Evolutionary conservation across 1,140 invertebrate genomes (phyloP).

Genomic region (Eriocheir sinensis): DNA sequence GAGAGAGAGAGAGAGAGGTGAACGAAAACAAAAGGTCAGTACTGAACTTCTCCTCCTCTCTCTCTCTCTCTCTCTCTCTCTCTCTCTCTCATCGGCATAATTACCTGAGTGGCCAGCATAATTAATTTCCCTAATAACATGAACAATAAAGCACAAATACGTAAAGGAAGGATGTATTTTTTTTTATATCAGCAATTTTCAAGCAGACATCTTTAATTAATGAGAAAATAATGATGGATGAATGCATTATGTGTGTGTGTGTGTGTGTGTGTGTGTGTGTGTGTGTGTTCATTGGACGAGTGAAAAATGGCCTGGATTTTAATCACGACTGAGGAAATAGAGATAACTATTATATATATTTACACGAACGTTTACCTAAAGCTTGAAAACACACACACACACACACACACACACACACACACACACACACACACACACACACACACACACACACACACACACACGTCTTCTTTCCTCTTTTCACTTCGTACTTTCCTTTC

Average conservation of each 20-base stretch:
- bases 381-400: too few relatives aligned
- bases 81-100: not conserved
- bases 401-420: too few relatives aligned
- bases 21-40: not conserved
- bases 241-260: not conserved
- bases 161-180: not conserved
- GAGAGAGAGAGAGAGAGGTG: not conserved
- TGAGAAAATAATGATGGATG: not conserved
- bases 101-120: not conserved
- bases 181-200: not conserved
- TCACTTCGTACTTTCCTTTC: too few relatives aligned
- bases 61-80: conserved; percentile 1
- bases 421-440: too few relatives aligned
- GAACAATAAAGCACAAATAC: not conserved
- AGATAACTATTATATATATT: too few relatives aligned
- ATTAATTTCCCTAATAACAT: not conserved
- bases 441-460: too few relatives aligned
- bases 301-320: too few relatives aligned
- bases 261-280: not conserved
- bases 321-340: too few relatives aligned
- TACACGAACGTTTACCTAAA: too few relatives aligned
- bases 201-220: not conserved
- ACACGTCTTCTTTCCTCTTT: too few relatives aligned
- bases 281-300: too few relatives aligned
- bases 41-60: not conserved